phyloP scores from a whole-genome alignment of 2,888 invertebrate genomes.

The Dilophus febrilis region DNA sequence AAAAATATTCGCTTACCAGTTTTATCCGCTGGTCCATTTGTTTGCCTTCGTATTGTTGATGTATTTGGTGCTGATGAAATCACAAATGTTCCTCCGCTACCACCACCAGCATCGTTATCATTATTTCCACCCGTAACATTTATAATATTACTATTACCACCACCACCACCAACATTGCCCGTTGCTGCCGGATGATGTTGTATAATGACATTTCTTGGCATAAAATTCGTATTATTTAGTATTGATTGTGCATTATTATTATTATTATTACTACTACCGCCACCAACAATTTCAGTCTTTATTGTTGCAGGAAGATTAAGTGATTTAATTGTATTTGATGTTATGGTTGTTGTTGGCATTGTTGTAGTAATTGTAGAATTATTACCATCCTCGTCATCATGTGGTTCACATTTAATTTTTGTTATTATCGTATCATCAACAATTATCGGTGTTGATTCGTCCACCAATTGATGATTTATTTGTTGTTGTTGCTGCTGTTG shows the following conservation, averaged over 20 bases:
- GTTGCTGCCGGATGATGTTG: constrained; percentile 4
- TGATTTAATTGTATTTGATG: constrained; percentile 12
- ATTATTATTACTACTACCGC: too few relatives aligned
- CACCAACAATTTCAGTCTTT: constrained; percentile 8
- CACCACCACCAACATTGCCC: not conserved
- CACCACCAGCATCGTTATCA: not conserved
- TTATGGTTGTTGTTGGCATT: constrained; percentile 24
- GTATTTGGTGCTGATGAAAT: constrained; percentile 4
- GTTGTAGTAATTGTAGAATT: too few relatives aligned
- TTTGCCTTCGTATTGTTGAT: constrained; percentile 16
- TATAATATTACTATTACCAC: not conserved
- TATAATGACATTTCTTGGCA: constrained; percentile 8
- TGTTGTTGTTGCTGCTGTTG: not conserved
- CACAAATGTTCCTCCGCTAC: not conserved
- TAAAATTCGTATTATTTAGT: not conserved
- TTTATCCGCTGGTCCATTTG: constrained; percentile 23
- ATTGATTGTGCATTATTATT: constrained; percentile 4
- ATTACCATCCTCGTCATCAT: constrained; percentile 19
- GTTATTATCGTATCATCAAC: not conserved
- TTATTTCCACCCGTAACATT: not conserved
- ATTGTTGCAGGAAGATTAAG: constrained; percentile 3
- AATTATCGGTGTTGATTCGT: too few relatives aligned
- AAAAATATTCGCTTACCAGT: constrained; percentile 17
- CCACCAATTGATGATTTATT: not conserved
- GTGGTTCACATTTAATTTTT: not conserved